A percentile compares a stretch with the other conserved stretches of the same genome.
Evolutionary conservation across 2,888 invertebrate species (phyloP).

Genomic region (Melanophora roralis): DNA sequence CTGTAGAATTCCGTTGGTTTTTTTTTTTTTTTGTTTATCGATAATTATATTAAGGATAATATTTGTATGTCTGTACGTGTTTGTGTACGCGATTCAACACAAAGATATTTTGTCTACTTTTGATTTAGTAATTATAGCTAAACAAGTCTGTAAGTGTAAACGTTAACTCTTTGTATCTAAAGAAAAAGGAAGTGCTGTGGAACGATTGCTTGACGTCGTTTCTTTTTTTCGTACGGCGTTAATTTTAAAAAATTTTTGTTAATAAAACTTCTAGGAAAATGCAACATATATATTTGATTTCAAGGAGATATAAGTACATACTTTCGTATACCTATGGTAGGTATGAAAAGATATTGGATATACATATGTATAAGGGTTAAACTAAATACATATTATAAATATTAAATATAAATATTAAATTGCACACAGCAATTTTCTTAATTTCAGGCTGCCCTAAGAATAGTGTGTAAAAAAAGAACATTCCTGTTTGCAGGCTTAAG

Average conservation of each 20-base stretch:
- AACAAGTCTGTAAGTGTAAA: not conserved
- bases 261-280: not conserved
- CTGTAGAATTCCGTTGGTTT: not conserved
- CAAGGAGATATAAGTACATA: too few relatives aligned
- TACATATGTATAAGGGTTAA: too few relatives aligned
- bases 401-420: too few relatives aligned
- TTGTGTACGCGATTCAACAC: not conserved
- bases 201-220: too few relatives aligned
- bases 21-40: conserved; percentile 22
- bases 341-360: too few relatives aligned
- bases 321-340: too few relatives aligned
- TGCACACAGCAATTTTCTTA: too few relatives aligned
- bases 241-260: not conserved
- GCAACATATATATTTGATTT: not conserved
- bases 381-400: too few relatives aligned
- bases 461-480: too few relatives aligned
- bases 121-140: not conserved
- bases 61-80: conserved; percentile 9
- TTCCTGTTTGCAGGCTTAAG: too few relatives aligned
- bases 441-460: too few relatives aligned
- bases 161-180: not conserved
- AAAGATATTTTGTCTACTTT: not conserved
- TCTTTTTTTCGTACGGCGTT: conserved; percentile 24
- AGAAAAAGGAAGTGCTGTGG: conserved; percentile 19
- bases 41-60: not conserved